These are phyloP conservation scores for Emydocephalus ijimae DNA, from an alignment of 2,113 vertebrate genomes.

Conservation along the genomic window DNA sequence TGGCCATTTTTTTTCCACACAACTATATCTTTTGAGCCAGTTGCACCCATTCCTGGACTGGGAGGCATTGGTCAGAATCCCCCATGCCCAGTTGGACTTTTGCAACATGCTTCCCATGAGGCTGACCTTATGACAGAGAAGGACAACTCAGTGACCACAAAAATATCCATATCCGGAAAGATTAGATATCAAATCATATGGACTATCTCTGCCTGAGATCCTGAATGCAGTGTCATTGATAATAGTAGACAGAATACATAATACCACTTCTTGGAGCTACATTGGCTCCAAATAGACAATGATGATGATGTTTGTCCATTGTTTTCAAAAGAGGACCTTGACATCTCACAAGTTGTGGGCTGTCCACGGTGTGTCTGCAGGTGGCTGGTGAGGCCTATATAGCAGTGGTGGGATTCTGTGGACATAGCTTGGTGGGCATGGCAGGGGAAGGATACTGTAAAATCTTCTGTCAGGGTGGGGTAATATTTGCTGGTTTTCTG, in stretches of 20 bases:
- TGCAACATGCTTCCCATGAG: not conserved
- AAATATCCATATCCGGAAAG: not conserved
- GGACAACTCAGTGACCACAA: not conserved
- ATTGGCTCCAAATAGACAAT: not conserved
- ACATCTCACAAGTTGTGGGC: too few species aligned
- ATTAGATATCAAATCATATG: not conserved
- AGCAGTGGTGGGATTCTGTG: too few species aligned
- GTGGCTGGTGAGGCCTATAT: too few species aligned
- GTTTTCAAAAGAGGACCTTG: too few species aligned
- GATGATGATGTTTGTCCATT: not conserved
- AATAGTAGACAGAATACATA: not conserved
- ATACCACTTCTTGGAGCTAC: not conserved
- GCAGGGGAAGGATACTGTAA: too few species aligned
- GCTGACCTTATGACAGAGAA: not conserved
- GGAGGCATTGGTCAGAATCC: not conserved
- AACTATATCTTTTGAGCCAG: not conserved
- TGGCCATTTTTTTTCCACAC: not conserved
- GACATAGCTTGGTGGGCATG: too few species aligned
- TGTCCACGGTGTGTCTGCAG: too few species aligned
- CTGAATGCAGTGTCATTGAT: not conserved
- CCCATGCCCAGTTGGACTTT: not conserved
- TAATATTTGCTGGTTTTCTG: too few species aligned
- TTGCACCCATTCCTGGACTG: not conserved
- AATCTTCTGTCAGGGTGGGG: too few species aligned
- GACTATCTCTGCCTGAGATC: not conserved